phyloP scores from a whole-genome alignment of 2,797 vertebrate genomes.

The Poeciliopsis gracilis region DNA sequence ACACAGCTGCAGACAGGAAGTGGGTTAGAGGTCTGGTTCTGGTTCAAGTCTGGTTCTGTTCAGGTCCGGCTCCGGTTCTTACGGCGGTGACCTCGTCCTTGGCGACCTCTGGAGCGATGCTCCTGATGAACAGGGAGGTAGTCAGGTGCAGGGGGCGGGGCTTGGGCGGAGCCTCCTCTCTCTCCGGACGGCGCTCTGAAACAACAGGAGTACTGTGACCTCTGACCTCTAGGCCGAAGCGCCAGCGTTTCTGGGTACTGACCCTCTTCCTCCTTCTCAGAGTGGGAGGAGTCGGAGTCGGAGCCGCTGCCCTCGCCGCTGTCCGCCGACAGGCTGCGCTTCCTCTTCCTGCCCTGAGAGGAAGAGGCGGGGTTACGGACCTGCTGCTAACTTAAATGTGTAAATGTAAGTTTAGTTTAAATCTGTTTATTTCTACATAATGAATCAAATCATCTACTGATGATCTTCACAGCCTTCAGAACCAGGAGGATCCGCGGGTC shows the following conservation, averaged over 20 bases:
- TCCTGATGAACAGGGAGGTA: slow-evolving; percentile 90
- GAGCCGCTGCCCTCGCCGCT: slow-evolving; percentile 87
- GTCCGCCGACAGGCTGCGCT: slow-evolving; percentile 84
- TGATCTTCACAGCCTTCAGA: no score
- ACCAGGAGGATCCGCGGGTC: no score
- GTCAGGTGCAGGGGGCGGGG: slow-evolving; percentile 91
- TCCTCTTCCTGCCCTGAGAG: slow-evolving; percentile 81
- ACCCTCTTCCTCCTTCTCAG: slow-evolving; percentile 75
- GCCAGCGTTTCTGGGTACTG: background rate
- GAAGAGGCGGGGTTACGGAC: slow-evolving; percentile 17
- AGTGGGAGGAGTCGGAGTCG: slow-evolving; percentile 83
- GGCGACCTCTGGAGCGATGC: slow-evolving; percentile 88
- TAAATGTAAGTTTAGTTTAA: no score
- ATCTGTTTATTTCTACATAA: no score
- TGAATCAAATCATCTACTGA: no score
- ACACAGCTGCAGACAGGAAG: slow-evolving; percentile 79
- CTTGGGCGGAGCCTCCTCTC: slow-evolving; percentile 74
- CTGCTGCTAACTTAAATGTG: no score
- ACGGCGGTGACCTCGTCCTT: slow-evolving; percentile 90
- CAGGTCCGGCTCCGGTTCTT: slow-evolving; percentile 36
- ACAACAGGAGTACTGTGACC: background rate
- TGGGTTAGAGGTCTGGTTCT: slow-evolving; percentile 9
- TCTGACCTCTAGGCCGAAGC: background rate
- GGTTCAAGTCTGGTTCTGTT: background rate
- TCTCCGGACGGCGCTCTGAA: slow-evolving; percentile 60